Conservation (phyloP, 2,888 invertebrate genomes). For the Allacma fusca region DNA sequence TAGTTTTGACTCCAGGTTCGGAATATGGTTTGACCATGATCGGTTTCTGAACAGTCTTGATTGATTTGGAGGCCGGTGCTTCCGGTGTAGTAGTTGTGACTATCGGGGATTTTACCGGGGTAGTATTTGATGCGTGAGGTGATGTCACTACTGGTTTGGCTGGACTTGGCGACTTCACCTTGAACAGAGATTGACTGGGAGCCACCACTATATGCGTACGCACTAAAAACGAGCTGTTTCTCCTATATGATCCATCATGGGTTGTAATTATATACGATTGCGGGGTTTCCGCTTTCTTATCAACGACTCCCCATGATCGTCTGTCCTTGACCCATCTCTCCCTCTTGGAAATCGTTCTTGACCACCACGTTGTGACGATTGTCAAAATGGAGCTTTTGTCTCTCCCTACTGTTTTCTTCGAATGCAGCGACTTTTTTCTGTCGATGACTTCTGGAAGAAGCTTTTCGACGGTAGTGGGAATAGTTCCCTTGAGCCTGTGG, state of each 20-base stretch:
- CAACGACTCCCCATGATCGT: slow-evolving; percentile 47
- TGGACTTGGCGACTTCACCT: background rate
- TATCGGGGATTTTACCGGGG: too few species aligned
- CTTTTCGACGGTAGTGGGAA: too few species aligned
- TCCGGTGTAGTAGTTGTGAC: too few species aligned
- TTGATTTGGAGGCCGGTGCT: too few species aligned
- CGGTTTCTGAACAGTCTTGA: too few species aligned
- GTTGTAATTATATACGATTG: slow-evolving; percentile 43
- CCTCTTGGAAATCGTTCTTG: slow-evolving; percentile 40
- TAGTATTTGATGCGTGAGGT: too few species aligned
- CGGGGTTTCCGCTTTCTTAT: slow-evolving; percentile 29
- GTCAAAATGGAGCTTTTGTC: background rate
- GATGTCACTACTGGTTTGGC: background rate
- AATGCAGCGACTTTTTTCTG: too few species aligned
- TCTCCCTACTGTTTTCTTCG: background rate
- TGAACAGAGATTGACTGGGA: background rate
- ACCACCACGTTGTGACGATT: background rate
- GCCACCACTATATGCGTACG: background rate
- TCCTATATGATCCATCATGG: slow-evolving; percentile 22
- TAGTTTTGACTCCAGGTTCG: too few species aligned
- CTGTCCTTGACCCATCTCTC: slow-evolving; percentile 58
- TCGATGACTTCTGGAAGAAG: too few species aligned
- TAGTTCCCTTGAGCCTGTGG: too few species aligned
- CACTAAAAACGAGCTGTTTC: slow-evolving; percentile 20
- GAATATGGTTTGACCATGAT: too few species aligned